These are phyloP conservation scores for Diadromus collaris DNA, from an alignment of 2,888 invertebrate genomes.

Conservation along the genomic window DNA sequence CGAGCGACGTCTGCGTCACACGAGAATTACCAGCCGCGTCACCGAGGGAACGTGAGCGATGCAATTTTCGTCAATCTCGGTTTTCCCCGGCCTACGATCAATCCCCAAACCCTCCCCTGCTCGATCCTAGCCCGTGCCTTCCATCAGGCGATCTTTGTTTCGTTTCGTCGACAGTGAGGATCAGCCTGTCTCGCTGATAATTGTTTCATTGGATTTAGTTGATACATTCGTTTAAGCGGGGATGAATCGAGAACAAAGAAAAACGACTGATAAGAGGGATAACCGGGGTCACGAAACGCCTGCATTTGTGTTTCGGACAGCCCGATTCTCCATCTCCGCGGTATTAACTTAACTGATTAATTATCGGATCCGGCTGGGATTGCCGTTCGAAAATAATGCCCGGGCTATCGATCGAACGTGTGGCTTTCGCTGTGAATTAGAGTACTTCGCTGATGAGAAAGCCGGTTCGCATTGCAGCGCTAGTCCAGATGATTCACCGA, in stretches of 20 bases:
- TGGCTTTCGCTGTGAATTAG: not conserved
- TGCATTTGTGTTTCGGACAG: not conserved
- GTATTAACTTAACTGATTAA: not conserved
- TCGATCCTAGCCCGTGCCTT: no score
- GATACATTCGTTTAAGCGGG: constrained; percentile 3
- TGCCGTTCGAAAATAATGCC: not conserved
- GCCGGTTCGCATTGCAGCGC: not conserved
- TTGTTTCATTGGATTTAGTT: constrained; percentile 24
- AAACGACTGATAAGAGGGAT: not conserved
- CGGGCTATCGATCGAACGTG: not conserved
- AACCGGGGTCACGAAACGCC: not conserved
- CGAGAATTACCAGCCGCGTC: constrained; percentile 43
- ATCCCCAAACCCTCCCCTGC: not conserved
- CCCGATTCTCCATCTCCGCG: not conserved
- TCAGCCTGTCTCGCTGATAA: constrained; percentile 10
- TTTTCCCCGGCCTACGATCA: constrained; percentile 7
- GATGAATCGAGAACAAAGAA: not conserved
- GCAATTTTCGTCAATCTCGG: constrained; percentile 46
- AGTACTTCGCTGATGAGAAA: not conserved
- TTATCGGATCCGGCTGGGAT: not conserved
- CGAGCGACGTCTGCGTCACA: constrained; percentile 28
- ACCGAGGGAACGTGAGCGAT: constrained; percentile 33
- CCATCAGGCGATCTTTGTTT: constrained; percentile 22
- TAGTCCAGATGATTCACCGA: no score
- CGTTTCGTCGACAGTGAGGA: not conserved